Evolutionary conservation across 2,797 vertebrate genomes (phyloP), one percentile per base, ranked within the genome.

Genomic region (Acridotheres tristis): DNA sequence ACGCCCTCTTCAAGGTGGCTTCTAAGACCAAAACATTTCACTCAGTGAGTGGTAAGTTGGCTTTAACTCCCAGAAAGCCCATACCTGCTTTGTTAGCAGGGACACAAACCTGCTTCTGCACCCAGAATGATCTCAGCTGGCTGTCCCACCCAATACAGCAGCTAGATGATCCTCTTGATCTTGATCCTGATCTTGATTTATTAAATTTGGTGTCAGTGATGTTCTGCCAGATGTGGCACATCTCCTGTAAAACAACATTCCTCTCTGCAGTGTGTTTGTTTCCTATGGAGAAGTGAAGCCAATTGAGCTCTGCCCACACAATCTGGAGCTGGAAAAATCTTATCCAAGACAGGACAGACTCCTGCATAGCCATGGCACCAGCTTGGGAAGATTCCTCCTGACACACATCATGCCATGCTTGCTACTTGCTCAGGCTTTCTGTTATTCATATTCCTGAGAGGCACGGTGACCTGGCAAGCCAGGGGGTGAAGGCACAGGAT

Each of bases 1-100:
- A 95, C 86, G 95, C 88, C 43, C 85, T 93, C 92, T 95, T 94
- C 92, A 92, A 96, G 87, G 91, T 89, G 59, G 71, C 92, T 97
- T 95, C 93, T 92, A 82, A 50, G 53, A 74, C 30, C 36, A 74
- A 85, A 78, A 85, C 62, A 58, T 84, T 92, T 67, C 59, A 51
- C 8, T 71, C 73, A 73, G 32, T 59, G 51, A 91, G 26, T 7
- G 4, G 65, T 42, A n/a, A 23, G 40, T n/a, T 71, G 68, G 50
- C 42, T 94, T 72, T 91, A 80, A 43, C 42, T 88, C 40, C 73
- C 50, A 73, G 21, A 22, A 77, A 94, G 50, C 5, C 53, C 57
- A 58, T 51, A 53, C 16, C 30, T 91, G 66, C 55, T 42, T 48
- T 63, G 62, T 89, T 76, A 84, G 40, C 54, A 74, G 50, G 43